Evolutionary conservation across 2,797 vertebrate genomes (phyloP).

Genomic region (Lophius americanus): DNA sequence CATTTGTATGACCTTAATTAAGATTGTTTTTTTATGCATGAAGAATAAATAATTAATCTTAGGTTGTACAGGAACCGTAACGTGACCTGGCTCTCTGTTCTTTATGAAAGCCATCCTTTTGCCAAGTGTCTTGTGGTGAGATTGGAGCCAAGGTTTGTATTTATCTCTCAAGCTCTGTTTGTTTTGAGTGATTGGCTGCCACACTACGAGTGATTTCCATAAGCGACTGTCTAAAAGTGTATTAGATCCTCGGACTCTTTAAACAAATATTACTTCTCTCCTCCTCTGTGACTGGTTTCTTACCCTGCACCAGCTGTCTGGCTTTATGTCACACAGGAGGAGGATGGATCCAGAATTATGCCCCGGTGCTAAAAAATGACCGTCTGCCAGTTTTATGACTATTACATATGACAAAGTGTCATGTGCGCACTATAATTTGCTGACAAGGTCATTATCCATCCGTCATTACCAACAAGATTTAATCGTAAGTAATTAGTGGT

Average conservation of each 20-base stretch:
- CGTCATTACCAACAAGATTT: neutral
- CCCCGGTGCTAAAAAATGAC: neutral
- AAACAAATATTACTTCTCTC: neutral
- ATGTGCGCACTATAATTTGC: neutral
- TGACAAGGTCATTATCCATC: neutral
- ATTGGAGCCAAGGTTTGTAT: too few species aligned
- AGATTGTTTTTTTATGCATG: neutral
- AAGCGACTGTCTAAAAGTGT: neutral
- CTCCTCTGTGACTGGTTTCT: neutral
- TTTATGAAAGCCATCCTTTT: too few species aligned
- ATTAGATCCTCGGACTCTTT: neutral
- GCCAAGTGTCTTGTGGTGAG: too few species aligned
- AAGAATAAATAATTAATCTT: neutral
- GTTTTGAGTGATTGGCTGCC: neutral
- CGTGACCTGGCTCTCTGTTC: too few species aligned
- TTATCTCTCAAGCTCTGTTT: too few species aligned
- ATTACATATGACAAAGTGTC: neutral
- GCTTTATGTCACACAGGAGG: neutral
- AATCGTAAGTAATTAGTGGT: neutral
- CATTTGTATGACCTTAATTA: neutral
- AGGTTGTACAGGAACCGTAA: neutral
- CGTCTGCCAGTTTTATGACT: neutral
- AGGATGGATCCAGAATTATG: neutral
- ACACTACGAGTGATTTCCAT: neutral
- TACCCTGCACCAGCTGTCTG: neutral